Evolutionary conservation across 2,888 invertebrate species (phyloP), one percentile per base, ranked within the genome.

Genomic region (Torymus tubicola): DNA sequence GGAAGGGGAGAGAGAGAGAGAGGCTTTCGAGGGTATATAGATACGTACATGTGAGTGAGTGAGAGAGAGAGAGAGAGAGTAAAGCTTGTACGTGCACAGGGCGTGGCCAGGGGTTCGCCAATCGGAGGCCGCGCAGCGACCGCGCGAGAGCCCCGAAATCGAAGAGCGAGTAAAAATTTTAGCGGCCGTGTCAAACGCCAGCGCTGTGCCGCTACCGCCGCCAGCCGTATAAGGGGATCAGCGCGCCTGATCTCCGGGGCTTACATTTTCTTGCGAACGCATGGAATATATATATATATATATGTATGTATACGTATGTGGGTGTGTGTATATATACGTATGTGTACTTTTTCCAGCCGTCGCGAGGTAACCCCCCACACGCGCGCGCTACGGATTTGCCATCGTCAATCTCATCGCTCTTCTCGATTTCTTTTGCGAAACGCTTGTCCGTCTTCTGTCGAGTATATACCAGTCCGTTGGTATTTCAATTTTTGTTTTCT

Each of bases 71-170:
- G 64, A 88, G 85, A 88, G 87, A 88, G 88, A 87, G 88, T 86
- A 88, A 86, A 88, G 86, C 88, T 87, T 88, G 69, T 88, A 87
- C 86, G 84, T 88, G 87, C 70, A 16, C 85, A 88, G 90, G 90
- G 90, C 90, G 90, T 90, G 90, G 90, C 86, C 87, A 88, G 78
- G 42, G 84, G 86, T 87, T 87, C 86, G 85, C 90, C 89, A 90
- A 90, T 90, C 86, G 84, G 86, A 85, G 83, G 83, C 81, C 85
- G 84, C 84, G 84, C 83, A 88, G 85, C 86, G 42, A 84, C 86
- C 69, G 16, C 61, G 12, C 60, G 21, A 65, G 61, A 65, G 72
- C 58, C 87, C 85, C 87, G 87, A 88, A 88, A 88, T 88, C 88
- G 88, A 88, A 88, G 80, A 84, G 42, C 79, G 83, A 86, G 87